Conservation (phyloP, 1,140 invertebrate species). For the Trichomalopsis sarcophagae region DNA sequence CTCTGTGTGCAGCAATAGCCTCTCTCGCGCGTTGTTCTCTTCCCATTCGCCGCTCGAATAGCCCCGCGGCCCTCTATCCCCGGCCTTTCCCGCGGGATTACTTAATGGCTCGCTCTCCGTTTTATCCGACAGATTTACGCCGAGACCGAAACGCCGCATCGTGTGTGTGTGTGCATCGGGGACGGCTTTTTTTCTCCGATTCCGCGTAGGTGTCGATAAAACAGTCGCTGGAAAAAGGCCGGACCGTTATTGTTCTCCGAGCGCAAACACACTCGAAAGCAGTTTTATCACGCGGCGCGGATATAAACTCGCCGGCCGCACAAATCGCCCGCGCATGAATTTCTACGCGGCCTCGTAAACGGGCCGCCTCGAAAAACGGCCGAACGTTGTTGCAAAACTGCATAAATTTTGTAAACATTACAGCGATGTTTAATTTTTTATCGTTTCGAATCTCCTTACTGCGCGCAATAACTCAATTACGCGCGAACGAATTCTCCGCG, state of each 20-base stretch:
- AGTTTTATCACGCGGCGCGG: not conserved
- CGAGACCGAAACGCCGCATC: constrained; percentile 50
- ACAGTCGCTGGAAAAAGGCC: not conserved
- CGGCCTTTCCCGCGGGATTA: constrained; percentile 67
- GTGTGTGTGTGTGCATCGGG: not conserved
- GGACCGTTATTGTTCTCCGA: not conserved
- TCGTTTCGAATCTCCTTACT: too few relatives aligned
- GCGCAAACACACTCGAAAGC: not conserved
- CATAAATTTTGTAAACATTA: too few relatives aligned
- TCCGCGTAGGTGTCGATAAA: constrained; percentile 28
- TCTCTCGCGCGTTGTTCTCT: constrained; percentile 38
- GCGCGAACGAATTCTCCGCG: too few relatives aligned
- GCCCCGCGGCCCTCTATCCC: constrained; percentile 57
- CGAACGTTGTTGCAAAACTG: too few relatives aligned
- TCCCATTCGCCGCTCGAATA: constrained; percentile 43
- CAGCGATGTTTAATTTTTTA: too few relatives aligned
- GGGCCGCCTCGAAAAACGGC: too few relatives aligned
- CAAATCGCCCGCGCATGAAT: not conserved
- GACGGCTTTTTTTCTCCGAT: constrained; percentile 44
- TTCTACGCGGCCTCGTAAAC: not conserved
- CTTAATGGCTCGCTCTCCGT: constrained; percentile 71
- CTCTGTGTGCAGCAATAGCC: not conserved
- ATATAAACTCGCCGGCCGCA: too few relatives aligned
- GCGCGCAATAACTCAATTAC: too few relatives aligned
- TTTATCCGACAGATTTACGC: constrained; percentile 72